Percentiles rank a stretch among this genome's conserved stretches.
These are phyloP conservation scores for Mythimna impura DNA, from an alignment of 2,888 invertebrate genomes.

Conservation along the genomic window DNA sequence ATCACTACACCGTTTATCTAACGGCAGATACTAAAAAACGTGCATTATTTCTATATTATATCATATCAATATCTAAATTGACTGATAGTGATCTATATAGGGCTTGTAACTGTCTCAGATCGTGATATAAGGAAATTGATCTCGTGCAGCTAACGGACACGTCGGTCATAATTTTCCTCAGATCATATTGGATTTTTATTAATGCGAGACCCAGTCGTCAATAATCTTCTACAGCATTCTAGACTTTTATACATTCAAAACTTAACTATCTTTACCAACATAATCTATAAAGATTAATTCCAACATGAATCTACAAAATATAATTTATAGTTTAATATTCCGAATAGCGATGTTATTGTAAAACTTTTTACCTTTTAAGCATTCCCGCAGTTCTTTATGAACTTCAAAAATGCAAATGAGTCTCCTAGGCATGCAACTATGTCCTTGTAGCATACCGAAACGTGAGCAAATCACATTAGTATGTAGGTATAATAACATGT, in stretches of 20 bases:
- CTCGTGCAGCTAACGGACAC: constrained; percentile 60
- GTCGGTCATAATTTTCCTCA: constrained; percentile 43
- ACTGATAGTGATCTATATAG: constrained; percentile 66
- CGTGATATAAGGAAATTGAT: constrained; percentile 67
- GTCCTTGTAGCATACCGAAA: constrained; percentile 67
- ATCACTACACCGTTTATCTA: constrained; percentile 63
- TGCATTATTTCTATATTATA: constrained; percentile 63
- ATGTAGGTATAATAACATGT: constrained; percentile 76
- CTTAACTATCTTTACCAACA: not conserved
- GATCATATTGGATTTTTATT: constrained; percentile 33
- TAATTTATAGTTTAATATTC: constrained; percentile 6
- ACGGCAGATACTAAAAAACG: constrained; percentile 62
- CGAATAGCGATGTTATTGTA: constrained; percentile 8
- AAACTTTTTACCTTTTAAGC: constrained; percentile 10
- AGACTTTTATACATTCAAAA: not conserved
- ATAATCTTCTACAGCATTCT: not conserved
- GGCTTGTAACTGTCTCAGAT: constrained; percentile 65
- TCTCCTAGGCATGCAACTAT: constrained; percentile 55
- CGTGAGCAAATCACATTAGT: constrained; percentile 73
- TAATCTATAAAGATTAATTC: not conserved
- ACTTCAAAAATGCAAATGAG: constrained; percentile 57
- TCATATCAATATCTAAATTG: constrained; percentile 65
- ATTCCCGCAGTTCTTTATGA: constrained; percentile 34
- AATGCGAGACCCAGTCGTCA: not conserved
- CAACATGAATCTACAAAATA: not conserved